Conservation (phyloP, 2,888 invertebrate species). For the Lordiphosa andalusiaca region DNA sequence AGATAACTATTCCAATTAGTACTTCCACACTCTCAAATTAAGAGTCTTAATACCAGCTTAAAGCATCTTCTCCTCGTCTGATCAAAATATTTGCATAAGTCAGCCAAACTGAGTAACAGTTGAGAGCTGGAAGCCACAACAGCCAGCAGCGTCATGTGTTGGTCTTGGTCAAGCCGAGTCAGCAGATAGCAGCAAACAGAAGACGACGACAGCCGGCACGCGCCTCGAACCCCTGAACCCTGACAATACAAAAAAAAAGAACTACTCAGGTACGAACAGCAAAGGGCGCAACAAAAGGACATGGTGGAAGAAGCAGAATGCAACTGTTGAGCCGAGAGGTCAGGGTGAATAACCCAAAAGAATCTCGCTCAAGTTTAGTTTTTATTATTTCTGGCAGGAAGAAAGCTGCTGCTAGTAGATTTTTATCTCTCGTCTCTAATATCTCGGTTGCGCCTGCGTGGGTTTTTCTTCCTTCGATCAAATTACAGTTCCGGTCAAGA, state of each 20-base stretch:
- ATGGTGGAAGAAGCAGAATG: slow-evolving; percentile 38
- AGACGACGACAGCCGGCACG: slow-evolving; percentile 77
- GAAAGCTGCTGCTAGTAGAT: slow-evolving; percentile 54
- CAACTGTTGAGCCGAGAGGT: slow-evolving; percentile 34
- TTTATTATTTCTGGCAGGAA: slow-evolving; percentile 63
- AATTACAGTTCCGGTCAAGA: slow-evolving; percentile 78
- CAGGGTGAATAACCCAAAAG: slow-evolving; percentile 55
- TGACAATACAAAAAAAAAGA: slow-evolving; percentile 20
- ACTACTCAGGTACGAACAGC: slow-evolving; percentile 31
- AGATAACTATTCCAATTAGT: no score
- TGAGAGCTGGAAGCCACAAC: slow-evolving; percentile 30
- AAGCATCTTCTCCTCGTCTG: slow-evolving; percentile 32
- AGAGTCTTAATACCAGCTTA: neutral
- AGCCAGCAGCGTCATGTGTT: slow-evolving; percentile 60
- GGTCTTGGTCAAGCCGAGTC: slow-evolving; percentile 19
- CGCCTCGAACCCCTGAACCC: slow-evolving; percentile 63
- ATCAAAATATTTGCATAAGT: slow-evolving; percentile 70
- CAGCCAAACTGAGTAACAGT: slow-evolving; percentile 57
- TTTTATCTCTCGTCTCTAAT: slow-evolving; percentile 55
- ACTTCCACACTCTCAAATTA: no score
- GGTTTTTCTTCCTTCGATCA: slow-evolving; percentile 57
- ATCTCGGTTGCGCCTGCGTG: slow-evolving; percentile 26
- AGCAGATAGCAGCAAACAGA: slow-evolving; percentile 19
- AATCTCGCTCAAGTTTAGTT: slow-evolving; percentile 57
- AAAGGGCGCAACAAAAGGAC: slow-evolving; percentile 44